Evolutionary conservation across 2,113 vertebrate species (phyloP), one percentile per base, ranked within the genome.

Genomic region (Peromyscus polionotus): DNA sequence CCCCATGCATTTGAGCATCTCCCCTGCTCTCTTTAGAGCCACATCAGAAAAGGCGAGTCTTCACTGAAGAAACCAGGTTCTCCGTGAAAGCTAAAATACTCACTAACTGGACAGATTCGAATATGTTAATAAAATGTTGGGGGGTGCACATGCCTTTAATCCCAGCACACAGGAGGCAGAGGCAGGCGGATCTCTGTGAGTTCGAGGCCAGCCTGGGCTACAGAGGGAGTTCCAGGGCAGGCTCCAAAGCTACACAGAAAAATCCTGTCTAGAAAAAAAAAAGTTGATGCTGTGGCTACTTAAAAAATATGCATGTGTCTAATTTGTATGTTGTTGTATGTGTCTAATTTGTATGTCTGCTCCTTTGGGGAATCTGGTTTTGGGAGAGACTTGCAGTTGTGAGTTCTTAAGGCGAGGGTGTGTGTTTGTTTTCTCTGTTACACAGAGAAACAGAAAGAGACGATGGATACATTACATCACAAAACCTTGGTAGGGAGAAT

Each of bases 361-460:
- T 77, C 45, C 72, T 86, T 85, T 26, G 1, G 26, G 63, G 39
- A 61, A 36, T 39, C 76, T 68, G 83, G 1, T 81, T 94, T 90
- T 22, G 59, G 42, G 65, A 77, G 73, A 75, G 54, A 26, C 51
- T 39, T 89, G 16, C 90, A 85, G 84, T 20, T 81, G n/a, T 84
- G 20, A 80, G 65, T 92, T 87, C 84, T 88, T 76, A 81, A 91
- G 61, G 33, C 45, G 48, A 75, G 0, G 39, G 16, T 33, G 24
- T 77, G 65, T 85, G 14, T 92, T 36, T 85, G 16, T 80, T 92
- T 39, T 14, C 45, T 84, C 13, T 84, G 42, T 65, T 26, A 59
- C 11, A 19, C 65, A 61, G 42, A 94, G 86, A 17, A 96, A 80
- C 45, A 72, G 88, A 95, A 80, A 94, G 70, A 79, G 16, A 54